phyloP scores from a whole-genome alignment of 2,797 vertebrate species.

The Coregonus suidteri region DNA sequence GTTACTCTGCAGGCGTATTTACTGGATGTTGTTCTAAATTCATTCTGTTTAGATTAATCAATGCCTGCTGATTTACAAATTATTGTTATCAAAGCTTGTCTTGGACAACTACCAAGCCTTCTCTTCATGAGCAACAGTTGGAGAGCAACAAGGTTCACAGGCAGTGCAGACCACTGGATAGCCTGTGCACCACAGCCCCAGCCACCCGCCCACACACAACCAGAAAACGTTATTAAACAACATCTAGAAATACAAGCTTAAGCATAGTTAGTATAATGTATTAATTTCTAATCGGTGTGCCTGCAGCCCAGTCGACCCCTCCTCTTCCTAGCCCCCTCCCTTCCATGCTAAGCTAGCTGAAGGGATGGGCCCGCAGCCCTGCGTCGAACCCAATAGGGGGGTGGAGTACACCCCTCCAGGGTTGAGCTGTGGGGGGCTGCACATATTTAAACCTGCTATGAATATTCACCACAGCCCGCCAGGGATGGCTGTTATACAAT shows the following conservation, averaged over 20 bases:
- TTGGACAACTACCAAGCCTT: constrained; percentile 3
- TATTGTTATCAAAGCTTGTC: not conserved
- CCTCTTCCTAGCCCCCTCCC: constrained; percentile 31
- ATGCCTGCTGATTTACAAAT: not conserved
- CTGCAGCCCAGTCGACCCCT: constrained; percentile 35
- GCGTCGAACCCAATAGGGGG: constrained; percentile 55
- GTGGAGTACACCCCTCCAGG: constrained; percentile 51
- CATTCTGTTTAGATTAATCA: not conserved
- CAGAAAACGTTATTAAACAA: constrained; percentile 50
- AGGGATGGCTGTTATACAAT: constrained; percentile 48
- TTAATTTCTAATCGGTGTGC: constrained; percentile 58
- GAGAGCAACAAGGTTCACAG: not conserved
- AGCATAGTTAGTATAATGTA: constrained; percentile 52
- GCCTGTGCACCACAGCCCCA: not conserved
- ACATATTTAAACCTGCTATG: constrained; percentile 75
- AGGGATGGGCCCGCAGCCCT: constrained; percentile 45
- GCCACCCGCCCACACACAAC: not conserved
- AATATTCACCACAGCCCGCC: constrained; percentile 69
- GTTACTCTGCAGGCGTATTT: constrained; percentile 7
- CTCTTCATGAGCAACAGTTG: constrained; percentile 1
- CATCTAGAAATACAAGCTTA: constrained; percentile 50
- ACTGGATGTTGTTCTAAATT: not conserved
- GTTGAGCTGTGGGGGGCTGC: constrained; percentile 64
- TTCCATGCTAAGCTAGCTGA: constrained; percentile 40
- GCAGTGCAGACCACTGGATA: not conserved